Conservation (phyloP, 2,888 invertebrate species). For the Bedellia somnulentella region DNA sequence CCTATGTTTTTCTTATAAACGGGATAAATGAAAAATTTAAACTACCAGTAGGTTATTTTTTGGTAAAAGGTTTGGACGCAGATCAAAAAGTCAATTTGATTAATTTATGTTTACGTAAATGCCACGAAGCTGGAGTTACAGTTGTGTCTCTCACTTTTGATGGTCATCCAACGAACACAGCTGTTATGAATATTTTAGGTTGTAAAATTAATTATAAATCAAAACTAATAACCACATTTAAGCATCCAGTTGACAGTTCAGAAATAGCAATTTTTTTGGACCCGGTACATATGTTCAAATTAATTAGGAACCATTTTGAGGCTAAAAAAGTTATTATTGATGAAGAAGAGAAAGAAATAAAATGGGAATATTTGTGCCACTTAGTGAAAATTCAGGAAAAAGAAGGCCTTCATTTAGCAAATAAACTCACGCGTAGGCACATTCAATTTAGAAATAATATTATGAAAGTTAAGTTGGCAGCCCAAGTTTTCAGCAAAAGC, state of each 20-base stretch:
- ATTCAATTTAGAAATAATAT: conserved; percentile 9
- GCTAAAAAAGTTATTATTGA: no score
- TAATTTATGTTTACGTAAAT: conserved; percentile 2
- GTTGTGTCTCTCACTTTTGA: conserved; percentile 4
- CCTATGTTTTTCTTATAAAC: conserved; percentile 5
- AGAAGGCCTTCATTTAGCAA: no score
- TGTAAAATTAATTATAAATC: not conserved
- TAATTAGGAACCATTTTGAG: no score
- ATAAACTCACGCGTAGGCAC: conserved; percentile 8
- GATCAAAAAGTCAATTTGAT: conserved; percentile 2
- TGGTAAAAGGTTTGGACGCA: conserved; percentile 2
- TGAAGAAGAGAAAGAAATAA: no score
- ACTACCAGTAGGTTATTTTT: conserved; percentile 6
- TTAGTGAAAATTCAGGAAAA: not conserved
- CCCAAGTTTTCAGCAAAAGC: conserved; percentile 8
- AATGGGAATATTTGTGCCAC: no score
- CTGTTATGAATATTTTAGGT: not conserved
- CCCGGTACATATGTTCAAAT: conserved; percentile 1
- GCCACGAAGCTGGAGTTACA: conserved; percentile 3
- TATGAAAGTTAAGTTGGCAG: conserved; percentile 11
- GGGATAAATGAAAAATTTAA: conserved; percentile 1
- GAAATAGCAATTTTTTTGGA: conserved; percentile 3
- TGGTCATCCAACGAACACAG: not conserved
- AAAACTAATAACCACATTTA: conserved; percentile 1
- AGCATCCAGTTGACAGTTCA: conserved; percentile 1